Base-by-base conservation (phyloP, 1,140 invertebrate genomes). In the Pissodes strobi region DNA sequence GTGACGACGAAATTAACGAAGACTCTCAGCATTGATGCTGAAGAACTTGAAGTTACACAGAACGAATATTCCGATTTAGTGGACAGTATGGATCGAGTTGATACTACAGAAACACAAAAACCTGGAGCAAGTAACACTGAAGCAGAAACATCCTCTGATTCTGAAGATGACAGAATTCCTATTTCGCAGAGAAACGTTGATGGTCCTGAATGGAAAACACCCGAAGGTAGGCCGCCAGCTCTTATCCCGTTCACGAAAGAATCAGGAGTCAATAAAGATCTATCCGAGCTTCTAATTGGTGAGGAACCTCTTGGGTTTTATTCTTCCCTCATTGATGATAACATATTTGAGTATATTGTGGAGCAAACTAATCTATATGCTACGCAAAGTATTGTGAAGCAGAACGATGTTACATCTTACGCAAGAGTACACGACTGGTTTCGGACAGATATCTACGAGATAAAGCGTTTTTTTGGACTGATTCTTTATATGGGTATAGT, bases 401-500 rank as follows among this genome's bases (percentile, higher is more conserved):
- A 8, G 45, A 48, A 48, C 13, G 45, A 48, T 48, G 45, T 48
- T 48, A 22, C 15, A 19, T 22, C 4, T 17, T 15, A 22, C 19
- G 5, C 21, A 6, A 48, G 21, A 22, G 5, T 48, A 48, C 45
- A 22, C 45, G 45, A 48, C 6, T 48, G 45, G 45, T 17, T 18
- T 48, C 17, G 4, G 8, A 22, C 13, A 48, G 53, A 45, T 57
- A 27, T 45, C 22, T 57, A 57, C 22, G 55, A 57, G 38, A 57
- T 57, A 21, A 57, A 57, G 38, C 39, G 19, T 23, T 43, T 57
- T 57, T 57, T 57, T 57, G 55, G 37, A 37, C 15, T 37, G 19
- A 37, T 58, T 45, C 17, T 58, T 45, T 43, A 45, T 58, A 58
- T 58, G 55, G 37, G 55, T 45, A 58, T 23, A 45, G 21, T 45